Evolutionary conservation across 2,888 invertebrate species (phyloP), one percentile per base, ranked within the genome.

Genomic region (Bugulina stolonifera): DNA sequence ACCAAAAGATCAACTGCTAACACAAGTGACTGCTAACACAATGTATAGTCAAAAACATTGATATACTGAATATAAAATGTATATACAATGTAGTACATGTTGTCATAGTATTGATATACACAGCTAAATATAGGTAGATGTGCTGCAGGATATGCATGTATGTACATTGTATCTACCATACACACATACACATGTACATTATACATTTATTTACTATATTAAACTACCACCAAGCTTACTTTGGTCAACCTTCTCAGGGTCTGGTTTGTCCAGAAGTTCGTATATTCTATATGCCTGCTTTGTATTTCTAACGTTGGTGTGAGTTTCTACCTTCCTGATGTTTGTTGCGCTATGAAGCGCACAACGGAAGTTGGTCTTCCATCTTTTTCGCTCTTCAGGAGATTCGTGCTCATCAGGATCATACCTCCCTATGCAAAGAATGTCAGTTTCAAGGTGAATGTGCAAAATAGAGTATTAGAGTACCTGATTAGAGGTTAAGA

Each of bases 341-440:
- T 64, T 32, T 5, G 64, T 64, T 22, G 64, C 64, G n/a, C 32
- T 64, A 32, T 64, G 64, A 5, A 64, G 64, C 5, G 64, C 64
- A 32, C 34, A 32, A 29, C 64, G 2, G 32, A 64, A 64, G 32
- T 64, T 64, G 29, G 64, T 64, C 32, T 64, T 64, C 64, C 64
- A 64, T 32, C 64, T 27, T 64, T 64, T 64, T 27, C 64, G 22
- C n/a, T 64, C 64, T 14, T 32, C 32, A 3, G 25, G 27, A 2
- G 32, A 32, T 5, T 64, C 64, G 3, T 22, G 25, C 14, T 27
- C 64, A 32, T 34, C 14, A 2, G 10, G 32, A 64, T 64, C 64
- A 32, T 64, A 64, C 32, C 64, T 57, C 14, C 23, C 57, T 57
- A 25, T n/a, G 23, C 14, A 22, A 52, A 52, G 10, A 14, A 52